These are phyloP conservation scores for Haliaeetus leucogaster DNA, from an alignment of 2,113 vertebrate genomes.

Conservation along the genomic window DNA sequence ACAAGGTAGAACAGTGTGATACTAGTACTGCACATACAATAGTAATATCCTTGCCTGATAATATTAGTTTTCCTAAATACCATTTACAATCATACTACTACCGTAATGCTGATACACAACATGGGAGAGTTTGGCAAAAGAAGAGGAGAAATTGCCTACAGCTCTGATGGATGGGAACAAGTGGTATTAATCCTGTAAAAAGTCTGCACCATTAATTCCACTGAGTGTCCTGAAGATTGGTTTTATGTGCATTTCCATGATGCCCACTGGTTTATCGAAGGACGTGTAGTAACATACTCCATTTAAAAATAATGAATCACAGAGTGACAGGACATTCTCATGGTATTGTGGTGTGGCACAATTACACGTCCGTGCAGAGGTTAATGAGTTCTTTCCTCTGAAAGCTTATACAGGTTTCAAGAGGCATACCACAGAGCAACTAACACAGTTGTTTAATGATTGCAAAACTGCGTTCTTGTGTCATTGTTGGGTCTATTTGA, in stretches of 20 bases:
- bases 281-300: neutral
- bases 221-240: neutral
- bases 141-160: neutral
- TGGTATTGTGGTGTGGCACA: neutral
- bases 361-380: neutral
- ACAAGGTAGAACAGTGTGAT: neutral
- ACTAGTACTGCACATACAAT: neutral
- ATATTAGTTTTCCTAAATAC: neutral
- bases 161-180: neutral
- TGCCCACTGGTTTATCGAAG: neutral
- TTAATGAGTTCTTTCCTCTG: neutral
- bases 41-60: neutral
- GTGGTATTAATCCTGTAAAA: neutral
- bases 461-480: neutral
- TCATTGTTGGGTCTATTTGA: neutral
- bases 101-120: neutral
- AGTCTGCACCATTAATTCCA: neutral
- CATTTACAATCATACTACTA: neutral
- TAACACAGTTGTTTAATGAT: neutral
- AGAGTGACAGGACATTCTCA: neutral
- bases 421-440: neutral
- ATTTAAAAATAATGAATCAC: neutral
- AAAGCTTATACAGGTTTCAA: neutral
- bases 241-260: neutral
- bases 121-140: neutral